Evolutionary conservation across 2,113 vertebrate species (phyloP).

Genomic region (Dipodomys spectabilis): DNA sequence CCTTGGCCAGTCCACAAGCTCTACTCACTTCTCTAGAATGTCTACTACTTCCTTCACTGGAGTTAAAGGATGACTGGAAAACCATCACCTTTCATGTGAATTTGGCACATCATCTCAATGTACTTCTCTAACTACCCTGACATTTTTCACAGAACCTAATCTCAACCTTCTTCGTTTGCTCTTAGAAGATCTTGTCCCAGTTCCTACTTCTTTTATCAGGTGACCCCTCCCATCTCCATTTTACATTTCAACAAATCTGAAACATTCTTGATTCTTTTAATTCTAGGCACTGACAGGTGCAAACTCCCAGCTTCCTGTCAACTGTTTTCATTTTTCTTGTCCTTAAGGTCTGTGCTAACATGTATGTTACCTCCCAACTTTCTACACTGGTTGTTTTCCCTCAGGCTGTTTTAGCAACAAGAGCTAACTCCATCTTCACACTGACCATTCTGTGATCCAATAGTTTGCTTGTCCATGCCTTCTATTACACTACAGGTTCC

Average conservation of each 20-base stretch:
- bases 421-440: not conserved
- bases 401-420: not conserved
- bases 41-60: not conserved
- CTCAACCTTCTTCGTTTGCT: not conserved
- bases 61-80: not conserved
- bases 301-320: not conserved
- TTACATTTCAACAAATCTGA: not conserved
- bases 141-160: not conserved
- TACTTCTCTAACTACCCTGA: not conserved
- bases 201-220: not conserved
- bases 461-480: not conserved
- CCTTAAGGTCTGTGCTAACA: not conserved
- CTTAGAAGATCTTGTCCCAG: not conserved
- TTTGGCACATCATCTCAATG: not conserved
- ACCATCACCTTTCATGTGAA: not conserved
- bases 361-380: too few species aligned
- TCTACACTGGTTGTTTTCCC: not conserved
- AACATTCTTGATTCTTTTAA: not conserved
- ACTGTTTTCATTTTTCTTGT: not conserved
- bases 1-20: not conserved
- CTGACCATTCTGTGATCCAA: rapidly evolving
- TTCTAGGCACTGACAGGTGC: not conserved
- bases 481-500: not conserved
- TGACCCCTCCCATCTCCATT: not conserved
- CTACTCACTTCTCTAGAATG: not conserved